Percentiles rank a stretch among this genome's conserved stretches.
Conservation (phyloP, 2,888 invertebrate species). For the Tetragonisca angustula region DNA sequence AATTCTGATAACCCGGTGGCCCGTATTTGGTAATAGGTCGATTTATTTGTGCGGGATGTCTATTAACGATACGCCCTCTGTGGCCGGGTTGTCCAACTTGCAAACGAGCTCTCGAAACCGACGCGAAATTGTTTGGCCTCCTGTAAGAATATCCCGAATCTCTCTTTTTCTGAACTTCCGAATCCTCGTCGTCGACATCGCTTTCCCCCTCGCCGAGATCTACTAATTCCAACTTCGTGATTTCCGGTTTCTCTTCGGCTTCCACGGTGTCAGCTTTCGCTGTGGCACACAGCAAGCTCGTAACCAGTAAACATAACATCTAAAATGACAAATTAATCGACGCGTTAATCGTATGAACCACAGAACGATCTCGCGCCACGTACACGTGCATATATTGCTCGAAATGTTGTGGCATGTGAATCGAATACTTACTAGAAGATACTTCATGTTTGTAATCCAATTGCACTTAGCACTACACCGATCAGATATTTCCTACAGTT, state of each 20-base stretch:
- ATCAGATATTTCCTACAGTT: conserved; percentile 11
- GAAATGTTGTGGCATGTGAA: too few species aligned
- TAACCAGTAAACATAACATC: conserved; percentile 52
- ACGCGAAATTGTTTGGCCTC: conserved; percentile 64
- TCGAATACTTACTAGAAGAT: conserved; percentile 69
- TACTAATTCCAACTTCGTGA: conserved; percentile 64
- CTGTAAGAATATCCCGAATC: conserved; percentile 77
- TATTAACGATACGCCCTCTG: conserved; percentile 71
- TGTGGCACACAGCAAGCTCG: conserved; percentile 56
- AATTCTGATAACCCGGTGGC: conserved; percentile 70
- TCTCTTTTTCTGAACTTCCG: conserved; percentile 75
- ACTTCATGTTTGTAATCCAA: conserved; percentile 75
- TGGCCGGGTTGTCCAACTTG: conserved; percentile 60
- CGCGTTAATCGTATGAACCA: background rate
- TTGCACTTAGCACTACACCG: conserved; percentile 70
- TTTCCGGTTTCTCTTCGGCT: conserved; percentile 50
- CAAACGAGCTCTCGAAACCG: conserved; percentile 57
- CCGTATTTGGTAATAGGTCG: conserved; percentile 79
- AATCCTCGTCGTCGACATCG: conserved; percentile 42
- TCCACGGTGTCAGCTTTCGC: conserved; percentile 42
- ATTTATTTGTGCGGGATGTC: conserved; percentile 68
- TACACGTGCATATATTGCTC: background rate
- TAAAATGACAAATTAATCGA: conserved; percentile 8
- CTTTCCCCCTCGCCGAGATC: conserved; percentile 60
- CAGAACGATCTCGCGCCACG: background rate